phyloP scores from a whole-genome alignment of 2,888 invertebrate genomes.

The Parelbella ahira region DNA sequence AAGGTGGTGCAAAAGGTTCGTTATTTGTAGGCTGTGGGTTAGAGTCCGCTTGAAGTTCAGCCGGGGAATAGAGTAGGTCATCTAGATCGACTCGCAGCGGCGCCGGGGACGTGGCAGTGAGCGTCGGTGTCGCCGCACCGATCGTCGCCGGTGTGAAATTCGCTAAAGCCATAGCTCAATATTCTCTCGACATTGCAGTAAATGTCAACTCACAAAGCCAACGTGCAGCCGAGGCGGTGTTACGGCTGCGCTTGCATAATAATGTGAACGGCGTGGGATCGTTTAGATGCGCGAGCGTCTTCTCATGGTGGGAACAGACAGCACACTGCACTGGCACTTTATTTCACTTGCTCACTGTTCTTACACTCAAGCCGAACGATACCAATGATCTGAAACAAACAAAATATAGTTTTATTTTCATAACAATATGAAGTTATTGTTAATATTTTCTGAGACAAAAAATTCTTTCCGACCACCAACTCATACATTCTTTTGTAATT shows the following conservation, averaged over 20 bases:
- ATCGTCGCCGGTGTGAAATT: slow-evolving; percentile 66
- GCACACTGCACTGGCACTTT: slow-evolving; percentile 52
- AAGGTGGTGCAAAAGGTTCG: slow-evolving; percentile 54
- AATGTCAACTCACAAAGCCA: slow-evolving; percentile 46
- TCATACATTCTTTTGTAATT: too few relatives aligned
- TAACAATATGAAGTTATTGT: too few relatives aligned
- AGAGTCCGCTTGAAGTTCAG: slow-evolving; percentile 47
- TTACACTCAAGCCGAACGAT: slow-evolving; percentile 28
- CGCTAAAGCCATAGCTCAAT: slow-evolving; percentile 66
- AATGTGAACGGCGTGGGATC: slow-evolving; percentile 45
- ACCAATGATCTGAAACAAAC: slow-evolving; percentile 59
- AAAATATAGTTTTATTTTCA: slow-evolving; percentile 13
- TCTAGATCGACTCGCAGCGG: slow-evolving; percentile 60
- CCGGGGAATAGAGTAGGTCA: slow-evolving; percentile 67
- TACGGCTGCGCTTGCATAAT: slow-evolving; percentile 60
- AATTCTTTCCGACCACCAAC: too few relatives aligned
- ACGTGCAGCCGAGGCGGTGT: slow-evolving; percentile 42
- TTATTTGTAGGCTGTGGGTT: slow-evolving; percentile 46
- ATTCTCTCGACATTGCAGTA: slow-evolving; percentile 56
- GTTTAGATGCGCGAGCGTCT: slow-evolving; percentile 49
- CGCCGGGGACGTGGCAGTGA: slow-evolving; percentile 50
- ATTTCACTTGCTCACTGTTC: slow-evolving; percentile 45
- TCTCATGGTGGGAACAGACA: slow-evolving; percentile 49
- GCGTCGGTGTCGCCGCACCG: slow-evolving; percentile 55
- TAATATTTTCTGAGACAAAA: too few relatives aligned